Evolutionary conservation across 1,140 invertebrate species (phyloP), one percentile per base, ranked within the genome.

Genomic region (Aphaenogaster rudis): DNA sequence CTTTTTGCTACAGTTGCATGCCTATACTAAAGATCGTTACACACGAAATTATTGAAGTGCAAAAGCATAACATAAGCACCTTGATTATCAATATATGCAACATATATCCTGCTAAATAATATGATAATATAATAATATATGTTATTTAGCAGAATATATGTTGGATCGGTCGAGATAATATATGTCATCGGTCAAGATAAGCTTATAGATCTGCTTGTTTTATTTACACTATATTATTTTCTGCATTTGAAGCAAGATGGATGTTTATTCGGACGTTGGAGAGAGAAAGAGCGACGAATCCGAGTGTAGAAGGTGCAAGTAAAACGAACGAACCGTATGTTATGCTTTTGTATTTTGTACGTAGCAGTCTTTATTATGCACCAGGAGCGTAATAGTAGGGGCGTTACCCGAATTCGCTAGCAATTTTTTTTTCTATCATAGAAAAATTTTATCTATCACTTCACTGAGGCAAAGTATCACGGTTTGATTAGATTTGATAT

Each of bases 321-420:
- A 15, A 63, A 36, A 63, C 6, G 61, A 63, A 63, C 21, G 61
- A 17, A 63, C 28, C 61, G 15, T 36, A 36, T 59, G 57, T 21
- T 59, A 7, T 63, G 33, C 61, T 63, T 59, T 63, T 63, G 61
- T 36, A 63, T 63, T 63, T 63, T 63, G 21, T 36, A 63, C 33
- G 15, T 28, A 28, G 57, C 57, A 59, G 57, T 63, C 61, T 63
- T 63, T 63, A 63, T 63, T 63, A 63, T 63, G 33, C 33, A 17
- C 15, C 61, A 63, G 33, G 61, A 7, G 61, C 61, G 61, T 63
- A 17, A 17, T 6, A 63, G 2, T 36, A n/a, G 6, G 28, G 13
- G 6, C 33, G 13, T 6, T 0, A 17, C 33, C 61, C 21, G 21
- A 59, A 59, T 59, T 59, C 15, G 57, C 2, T 28, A 59, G 17